These are phyloP conservation scores for Oxyteleia sp. DNA, from an alignment of 2,888 invertebrate genomes.

Conservation along the genomic window DNA sequence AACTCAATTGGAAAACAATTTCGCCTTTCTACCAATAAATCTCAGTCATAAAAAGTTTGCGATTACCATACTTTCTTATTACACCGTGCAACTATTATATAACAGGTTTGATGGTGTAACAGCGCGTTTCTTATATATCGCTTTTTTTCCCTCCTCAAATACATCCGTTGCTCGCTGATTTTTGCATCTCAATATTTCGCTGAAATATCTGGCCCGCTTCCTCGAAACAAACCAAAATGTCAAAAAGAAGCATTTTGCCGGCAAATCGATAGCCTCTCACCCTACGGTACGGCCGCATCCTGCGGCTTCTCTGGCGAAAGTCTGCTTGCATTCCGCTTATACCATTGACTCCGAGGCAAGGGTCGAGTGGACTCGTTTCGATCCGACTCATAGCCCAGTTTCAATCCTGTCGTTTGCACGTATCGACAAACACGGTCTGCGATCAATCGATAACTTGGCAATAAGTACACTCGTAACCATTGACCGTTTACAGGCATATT, in stretches of 20 bases:
- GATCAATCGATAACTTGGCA: conserved; percentile 71
- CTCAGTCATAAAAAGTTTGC: conserved; percentile 21
- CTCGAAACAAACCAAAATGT: conserved; percentile 56
- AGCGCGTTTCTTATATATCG: conserved; percentile 7
- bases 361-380: conserved; percentile 72
- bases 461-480: conserved; percentile 65
- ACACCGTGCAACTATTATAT: conserved; percentile 32
- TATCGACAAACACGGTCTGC: conserved; percentile 67
- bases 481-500: conserved; percentile 64
- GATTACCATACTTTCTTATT: conserved; percentile 43
- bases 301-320: conserved; percentile 69
- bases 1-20: conserved; percentile 9
- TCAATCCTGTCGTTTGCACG: conserved; percentile 73
- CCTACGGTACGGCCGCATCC: conserved; percentile 52
- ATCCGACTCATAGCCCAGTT: conserved; percentile 72
- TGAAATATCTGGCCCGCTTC: conserved; percentile 39
- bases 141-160: conserved; percentile 46
- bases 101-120: conserved; percentile 21
- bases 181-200: conserved; percentile 57
- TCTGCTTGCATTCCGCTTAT: conserved; percentile 73
- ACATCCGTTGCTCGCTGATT: conserved; percentile 45
- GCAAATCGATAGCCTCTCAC: conserved; percentile 64
- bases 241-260: conserved; percentile 63
- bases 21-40: conserved; percentile 27
- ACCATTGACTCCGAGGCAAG: conserved; percentile 70